Percentiles rank a stretch among this genome's conserved stretches.
These are phyloP conservation scores for Gasterosteus aculeatus DNA, from an alignment of 2,113 vertebrate species.

Conservation along the genomic window DNA sequence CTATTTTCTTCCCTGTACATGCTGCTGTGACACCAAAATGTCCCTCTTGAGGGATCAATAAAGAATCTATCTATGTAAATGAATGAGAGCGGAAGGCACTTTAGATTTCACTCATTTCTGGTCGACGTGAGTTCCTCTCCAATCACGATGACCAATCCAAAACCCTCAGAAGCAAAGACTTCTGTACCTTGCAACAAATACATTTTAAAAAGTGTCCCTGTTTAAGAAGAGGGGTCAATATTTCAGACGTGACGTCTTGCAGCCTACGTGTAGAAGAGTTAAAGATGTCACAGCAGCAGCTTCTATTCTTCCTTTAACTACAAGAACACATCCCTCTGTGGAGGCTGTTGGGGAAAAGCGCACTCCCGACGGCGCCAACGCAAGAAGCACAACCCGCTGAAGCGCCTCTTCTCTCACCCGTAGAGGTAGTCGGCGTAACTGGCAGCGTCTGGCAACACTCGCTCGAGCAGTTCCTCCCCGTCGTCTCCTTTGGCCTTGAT, in stretches of 20 bases:
- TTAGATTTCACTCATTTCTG: neutral
- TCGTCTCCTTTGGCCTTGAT: slow-evolving; percentile 89
- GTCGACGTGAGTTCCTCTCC: too few species aligned
- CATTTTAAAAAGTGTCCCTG: too few species aligned
- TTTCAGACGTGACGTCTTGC: too few species aligned
- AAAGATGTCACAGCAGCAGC: too few species aligned
- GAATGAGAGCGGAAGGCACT: neutral
- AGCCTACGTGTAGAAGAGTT: too few species aligned
- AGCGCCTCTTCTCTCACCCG: slow-evolving; percentile 78
- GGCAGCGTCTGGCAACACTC: slow-evolving; percentile 89
- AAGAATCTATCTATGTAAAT: neutral
- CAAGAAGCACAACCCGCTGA: neutral
- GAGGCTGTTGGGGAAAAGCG: neutral
- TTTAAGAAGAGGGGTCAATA: too few species aligned
- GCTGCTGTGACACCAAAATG: too few species aligned
- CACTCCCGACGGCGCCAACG: neutral
- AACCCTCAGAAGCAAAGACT: too few species aligned
- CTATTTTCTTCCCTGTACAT: too few species aligned
- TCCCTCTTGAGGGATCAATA: too few species aligned
- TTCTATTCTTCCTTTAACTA: neutral
- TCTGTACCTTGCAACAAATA: too few species aligned
- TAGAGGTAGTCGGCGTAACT: slow-evolving; percentile 89
- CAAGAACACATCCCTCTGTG: neutral
- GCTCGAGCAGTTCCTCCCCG: slow-evolving; percentile 89
- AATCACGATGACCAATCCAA: too few species aligned